Evolutionary conservation across 2,797 vertebrate species (phyloP), one percentile per base, ranked within the genome.

Genomic region (Microctenopoma steveboyesi): DNA sequence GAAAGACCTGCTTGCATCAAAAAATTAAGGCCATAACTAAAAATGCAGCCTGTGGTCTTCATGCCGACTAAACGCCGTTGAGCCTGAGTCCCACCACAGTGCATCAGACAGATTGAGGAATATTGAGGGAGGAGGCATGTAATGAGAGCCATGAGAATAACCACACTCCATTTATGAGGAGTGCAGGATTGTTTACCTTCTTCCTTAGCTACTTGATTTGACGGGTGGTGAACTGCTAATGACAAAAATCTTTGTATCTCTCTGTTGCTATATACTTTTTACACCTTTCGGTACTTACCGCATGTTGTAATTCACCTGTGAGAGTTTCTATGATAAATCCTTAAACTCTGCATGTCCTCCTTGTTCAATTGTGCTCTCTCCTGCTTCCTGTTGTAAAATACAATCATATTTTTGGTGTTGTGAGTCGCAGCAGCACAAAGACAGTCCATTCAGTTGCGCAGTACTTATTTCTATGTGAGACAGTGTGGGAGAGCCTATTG

Each of bases 111-210:
- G 86, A 87, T 67, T 83, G 86, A 86, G 79, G 84, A 86, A 80
- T 67, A 80, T 76, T 66, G 65, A 79, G 76, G 82, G 86, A 87
- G 84, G 88, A 86, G 86, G 84, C 74, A 57, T 72, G 79, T 92
- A 93, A 93, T 86, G 89, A 91, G 91, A 88, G 90, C 76, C 88
- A 68, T 77, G 91, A 90, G 92, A 88, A 85, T 90, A 81, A 85
- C 74, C 72, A 72, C 77, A 18, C 81, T 86, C 84, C 83, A 87
- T 91, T 88, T 89, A 89, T 88, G 89, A 69, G 69, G 84, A 60
- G 81, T 25, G 64, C 60, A 53, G 61, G 57, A 85, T 89, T 90
- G 85, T 92, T 91, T 90, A 88, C 81, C 75, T 85, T 88, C 80
- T 86, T 68, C 70, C 64, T 80, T 74, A 57, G 73, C 69, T 69